Evolutionary conservation across 2,888 invertebrate species (phyloP).

Genomic region (Lasioglossum zephyrum): DNA sequence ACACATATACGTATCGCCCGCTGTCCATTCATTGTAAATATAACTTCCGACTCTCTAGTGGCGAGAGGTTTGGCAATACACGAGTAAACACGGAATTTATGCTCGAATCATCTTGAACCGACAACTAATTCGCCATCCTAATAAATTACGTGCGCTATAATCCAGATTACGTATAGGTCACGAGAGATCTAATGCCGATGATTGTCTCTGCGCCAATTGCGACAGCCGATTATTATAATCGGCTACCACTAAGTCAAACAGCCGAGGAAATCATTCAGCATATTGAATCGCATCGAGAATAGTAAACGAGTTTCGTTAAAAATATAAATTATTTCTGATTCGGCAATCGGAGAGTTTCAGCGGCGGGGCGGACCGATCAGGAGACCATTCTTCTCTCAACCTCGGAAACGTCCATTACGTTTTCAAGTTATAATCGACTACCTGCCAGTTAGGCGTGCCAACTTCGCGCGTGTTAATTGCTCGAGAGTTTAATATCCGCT

Average conservation of each 20-base stretch:
- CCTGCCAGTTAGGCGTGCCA: not conserved
- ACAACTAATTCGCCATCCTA: not conserved
- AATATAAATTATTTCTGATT: not conserved
- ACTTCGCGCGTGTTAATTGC: conserved; percentile 36
- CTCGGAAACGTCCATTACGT: not conserved
- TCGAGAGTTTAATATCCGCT: conserved; percentile 44
- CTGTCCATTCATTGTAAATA: not conserved
- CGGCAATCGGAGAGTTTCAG: not conserved
- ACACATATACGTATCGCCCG: too few species aligned
- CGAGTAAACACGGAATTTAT: not conserved
- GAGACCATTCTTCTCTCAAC: not conserved
- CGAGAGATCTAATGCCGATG: not conserved
- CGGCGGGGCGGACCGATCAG: too few species aligned
- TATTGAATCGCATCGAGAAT: not conserved
- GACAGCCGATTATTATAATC: not conserved
- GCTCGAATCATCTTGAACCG: not conserved
- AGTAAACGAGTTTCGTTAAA: not conserved
- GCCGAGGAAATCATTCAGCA: not conserved
- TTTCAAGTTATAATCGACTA: conserved; percentile 4
- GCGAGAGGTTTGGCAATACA: not conserved
- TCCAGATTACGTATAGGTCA: not conserved
- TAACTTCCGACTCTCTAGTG: not conserved
- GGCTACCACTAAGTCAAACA: not conserved
- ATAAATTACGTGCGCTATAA: not conserved
- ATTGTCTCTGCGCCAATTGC: not conserved